Evolutionary conservation across 2,113 vertebrate genomes (phyloP), one percentile per base, ranked within the genome.

Genomic region (Boleophthalmus pectinirostris): DNA sequence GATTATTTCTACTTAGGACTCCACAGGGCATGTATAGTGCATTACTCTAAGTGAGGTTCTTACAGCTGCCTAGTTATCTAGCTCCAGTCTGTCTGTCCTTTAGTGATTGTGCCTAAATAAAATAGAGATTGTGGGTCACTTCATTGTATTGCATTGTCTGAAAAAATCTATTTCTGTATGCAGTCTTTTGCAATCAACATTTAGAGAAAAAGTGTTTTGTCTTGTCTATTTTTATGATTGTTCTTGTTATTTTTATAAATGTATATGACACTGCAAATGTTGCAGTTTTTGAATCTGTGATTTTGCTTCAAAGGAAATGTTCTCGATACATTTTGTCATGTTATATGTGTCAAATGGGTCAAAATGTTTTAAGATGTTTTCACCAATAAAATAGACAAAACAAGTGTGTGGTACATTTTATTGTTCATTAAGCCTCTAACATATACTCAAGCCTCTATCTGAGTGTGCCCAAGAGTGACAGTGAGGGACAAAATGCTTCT

Each of bases 331-430:
- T 90, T 91, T 87, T 89, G 25, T 74, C 80, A 78, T 91, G 84
- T 91, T 87, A 73, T 82, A 73, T 82, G 74, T 92, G 87, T 90
- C 87, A 78, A 85, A 73, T 89, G 90, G 87, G 81, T 92, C 78
- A 85, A 91, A 85, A 88, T 79, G 80, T 78, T 72, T n/a, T 77
- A 86, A 72, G 78, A 88, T 88, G 84, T 91, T 93, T 92, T 91
- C 82, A 82, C 87, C 88, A 93, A 92, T 92, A 93, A 94, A 94
- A 90, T 79, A 82, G 83, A 25, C 79, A 43, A 87, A 92, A 90
- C 71, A 69, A 38, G 53, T 56, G 38, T 5, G 54, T 45, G 68
- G 76, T 68, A 15, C 7, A 20, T 82, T 67, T 73, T 69, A 9
- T 53, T 61, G 24, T 20, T 61, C 33, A 29, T 29, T 35, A 74